Percentiles rank a stretch among this genome's conserved stretches.
Conservation (phyloP, 2,888 invertebrate species). For the Ennomos fuscantarius region DNA sequence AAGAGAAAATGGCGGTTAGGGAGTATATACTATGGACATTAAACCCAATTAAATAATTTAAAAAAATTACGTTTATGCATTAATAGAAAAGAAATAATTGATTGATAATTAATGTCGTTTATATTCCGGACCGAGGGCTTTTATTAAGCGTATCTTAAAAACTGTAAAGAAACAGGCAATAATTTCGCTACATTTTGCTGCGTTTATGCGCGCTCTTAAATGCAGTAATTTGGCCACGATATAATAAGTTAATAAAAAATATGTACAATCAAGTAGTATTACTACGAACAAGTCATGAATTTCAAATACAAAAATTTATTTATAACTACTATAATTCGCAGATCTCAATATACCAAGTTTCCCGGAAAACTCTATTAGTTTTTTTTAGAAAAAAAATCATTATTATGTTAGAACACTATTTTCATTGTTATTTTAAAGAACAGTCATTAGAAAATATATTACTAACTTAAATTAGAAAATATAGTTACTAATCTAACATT, state of each 20-base stretch:
- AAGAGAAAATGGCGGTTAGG: too few relatives aligned
- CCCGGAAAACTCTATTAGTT: constrained; percentile 6
- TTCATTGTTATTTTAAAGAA: background rate
- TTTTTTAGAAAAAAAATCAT: background rate
- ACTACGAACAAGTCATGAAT: constrained; percentile 7
- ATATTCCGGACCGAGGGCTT: too few relatives aligned
- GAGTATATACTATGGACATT: too few relatives aligned
- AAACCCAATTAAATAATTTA: too few relatives aligned
- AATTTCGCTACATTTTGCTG: too few relatives aligned
- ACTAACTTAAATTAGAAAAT: background rate
- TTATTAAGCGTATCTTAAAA: too few relatives aligned
- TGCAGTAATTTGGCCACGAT: constrained; percentile 12
- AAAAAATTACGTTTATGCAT: too few relatives aligned
- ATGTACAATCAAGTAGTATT: background rate
- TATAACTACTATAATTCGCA: constrained; percentile 4
- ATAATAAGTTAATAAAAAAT: constrained; percentile 14
- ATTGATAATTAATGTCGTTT: too few relatives aligned
- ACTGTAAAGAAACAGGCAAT: too few relatives aligned
- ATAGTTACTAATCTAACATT: background rate
- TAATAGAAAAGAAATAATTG: too few relatives aligned
- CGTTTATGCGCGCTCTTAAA: too few relatives aligned
- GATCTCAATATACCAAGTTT: constrained; percentile 6
- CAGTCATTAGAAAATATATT: background rate
- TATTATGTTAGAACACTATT: too few relatives aligned
- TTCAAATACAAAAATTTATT: constrained; percentile 3